These are phyloP conservation scores for Isichthys henryi DNA, from an alignment of 2,113 vertebrate genomes.

Conservation along the genomic window DNA sequence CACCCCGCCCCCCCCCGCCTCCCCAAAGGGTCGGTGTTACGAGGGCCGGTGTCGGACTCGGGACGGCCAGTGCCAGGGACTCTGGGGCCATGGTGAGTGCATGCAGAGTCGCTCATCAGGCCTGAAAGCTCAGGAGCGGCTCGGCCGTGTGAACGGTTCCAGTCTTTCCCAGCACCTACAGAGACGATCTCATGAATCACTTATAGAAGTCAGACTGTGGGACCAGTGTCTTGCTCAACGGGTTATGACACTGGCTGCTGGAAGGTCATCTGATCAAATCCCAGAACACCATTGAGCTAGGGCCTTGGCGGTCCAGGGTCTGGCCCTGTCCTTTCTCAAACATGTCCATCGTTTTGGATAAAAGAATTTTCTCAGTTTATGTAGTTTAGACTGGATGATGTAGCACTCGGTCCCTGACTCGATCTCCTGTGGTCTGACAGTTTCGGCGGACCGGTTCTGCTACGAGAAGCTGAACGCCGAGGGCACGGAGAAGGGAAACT, in stretches of 20 bases:
- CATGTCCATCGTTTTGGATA: not conserved
- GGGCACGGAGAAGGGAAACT: slow-evolving; percentile 89
- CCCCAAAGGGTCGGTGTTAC: slow-evolving; percentile 78
- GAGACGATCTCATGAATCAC: not conserved
- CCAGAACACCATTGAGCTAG: not conserved
- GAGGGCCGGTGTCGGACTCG: slow-evolving; percentile 81
- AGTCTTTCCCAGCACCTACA: not conserved
- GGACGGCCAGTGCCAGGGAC: slow-evolving; percentile 76
- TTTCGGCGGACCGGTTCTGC: slow-evolving; percentile 83
- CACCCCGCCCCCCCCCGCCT: too few species aligned
- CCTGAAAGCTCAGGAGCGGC: not conserved
- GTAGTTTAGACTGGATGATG: not conserved
- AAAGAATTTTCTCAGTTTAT: not conserved
- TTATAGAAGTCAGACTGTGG: not conserved
- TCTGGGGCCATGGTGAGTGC: slow-evolving; percentile 80
- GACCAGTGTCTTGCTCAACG: not conserved
- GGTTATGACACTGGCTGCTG: not conserved
- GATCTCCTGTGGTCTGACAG: slow-evolving; percentile 41
- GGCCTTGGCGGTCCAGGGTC: not conserved
- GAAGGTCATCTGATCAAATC: not conserved
- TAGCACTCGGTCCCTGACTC: not conserved
- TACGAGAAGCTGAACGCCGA: slow-evolving; percentile 92
- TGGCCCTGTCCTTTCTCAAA: not conserved
- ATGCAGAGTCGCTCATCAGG: not conserved
- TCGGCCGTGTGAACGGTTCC: not conserved